Evolutionary conservation across 2,797 vertebrate genomes (phyloP).

Genomic region (Antrozous pallidus): DNA sequence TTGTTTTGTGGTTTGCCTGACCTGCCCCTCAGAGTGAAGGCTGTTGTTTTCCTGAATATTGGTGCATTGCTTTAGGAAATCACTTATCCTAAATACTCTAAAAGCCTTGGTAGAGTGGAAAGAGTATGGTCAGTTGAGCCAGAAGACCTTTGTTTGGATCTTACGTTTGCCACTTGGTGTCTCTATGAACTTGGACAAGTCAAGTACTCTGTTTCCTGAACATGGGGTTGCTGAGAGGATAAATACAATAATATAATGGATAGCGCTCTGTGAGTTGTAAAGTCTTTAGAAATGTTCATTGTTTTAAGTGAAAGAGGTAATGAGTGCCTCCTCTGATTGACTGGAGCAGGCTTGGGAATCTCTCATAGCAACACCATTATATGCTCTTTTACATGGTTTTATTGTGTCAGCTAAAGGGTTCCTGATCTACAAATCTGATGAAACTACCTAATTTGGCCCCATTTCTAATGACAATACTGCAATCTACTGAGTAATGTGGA

Average conservation of each 20-base stretch:
- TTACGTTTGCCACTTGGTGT: neutral
- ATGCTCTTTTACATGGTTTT: conserved; percentile 64
- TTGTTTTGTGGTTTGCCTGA: neutral
- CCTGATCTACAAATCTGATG: conserved; percentile 71
- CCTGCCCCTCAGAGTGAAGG: neutral
- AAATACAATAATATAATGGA: neutral
- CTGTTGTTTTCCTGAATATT: neutral
- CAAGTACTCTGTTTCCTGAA: neutral
- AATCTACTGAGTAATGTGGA: conserved; percentile 68
- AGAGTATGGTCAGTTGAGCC: neutral
- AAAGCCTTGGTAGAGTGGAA: neutral
- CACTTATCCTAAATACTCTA: neutral
- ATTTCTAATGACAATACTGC: conserved; percentile 73
- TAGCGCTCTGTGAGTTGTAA: neutral
- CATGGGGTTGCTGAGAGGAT: neutral
- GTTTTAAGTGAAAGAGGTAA: conserved; percentile 24
- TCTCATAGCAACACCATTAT: neutral
- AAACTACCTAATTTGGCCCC: conserved; percentile 59
- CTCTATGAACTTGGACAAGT: neutral
- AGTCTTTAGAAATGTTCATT: conserved; percentile 5
- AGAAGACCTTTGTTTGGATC: neutral
- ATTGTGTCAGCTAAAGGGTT: conserved; percentile 68
- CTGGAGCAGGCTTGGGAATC: conserved; percentile 38
- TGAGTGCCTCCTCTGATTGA: conserved; percentile 20
- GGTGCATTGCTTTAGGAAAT: neutral